Evolutionary conservation across 2,888 invertebrate species (phyloP).

Genomic region (Coleophora deauratella): DNA sequence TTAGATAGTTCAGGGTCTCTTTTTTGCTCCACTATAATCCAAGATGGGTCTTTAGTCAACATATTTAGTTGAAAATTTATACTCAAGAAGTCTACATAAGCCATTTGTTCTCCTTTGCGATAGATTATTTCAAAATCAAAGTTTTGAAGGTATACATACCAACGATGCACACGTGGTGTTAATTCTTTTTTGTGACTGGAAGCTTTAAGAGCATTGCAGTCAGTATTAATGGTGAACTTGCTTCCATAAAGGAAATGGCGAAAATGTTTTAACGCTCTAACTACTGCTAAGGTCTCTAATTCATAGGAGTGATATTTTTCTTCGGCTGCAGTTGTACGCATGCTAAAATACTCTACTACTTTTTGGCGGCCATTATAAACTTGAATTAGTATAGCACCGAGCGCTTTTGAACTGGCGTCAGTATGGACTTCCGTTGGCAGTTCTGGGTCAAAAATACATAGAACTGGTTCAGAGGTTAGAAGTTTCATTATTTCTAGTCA

Average conservation of each 20-base stretch:
- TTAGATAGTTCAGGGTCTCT: too few relatives aligned
- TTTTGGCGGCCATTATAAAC: constrained; percentile 2
- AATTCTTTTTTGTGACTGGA: constrained; percentile 9
- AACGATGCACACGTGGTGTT: constrained; percentile 11
- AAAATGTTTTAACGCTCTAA: constrained; percentile 5
- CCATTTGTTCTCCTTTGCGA: constrained; percentile 11
- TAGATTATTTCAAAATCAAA: constrained; percentile 16
- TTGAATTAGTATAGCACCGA: constrained; percentile 16
- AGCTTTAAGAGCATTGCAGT: constrained; percentile 12
- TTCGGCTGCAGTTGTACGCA: constrained; percentile 11
- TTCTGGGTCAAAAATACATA: constrained; percentile 14
- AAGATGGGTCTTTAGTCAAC: too few relatives aligned
- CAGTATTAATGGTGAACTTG: constrained; percentile 7
- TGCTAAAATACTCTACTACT: constrained; percentile 10
- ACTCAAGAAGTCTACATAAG: constrained; percentile 19
- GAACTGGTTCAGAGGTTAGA: constrained; percentile 12
- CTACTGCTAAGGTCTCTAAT: constrained; percentile 16
- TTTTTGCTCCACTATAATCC: too few relatives aligned
- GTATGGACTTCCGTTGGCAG: constrained; percentile 12
- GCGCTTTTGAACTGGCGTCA: constrained; percentile 8
- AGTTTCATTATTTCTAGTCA: constrained; percentile 9
- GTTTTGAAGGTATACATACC: constrained; percentile 13
- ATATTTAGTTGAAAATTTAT: too few relatives aligned
- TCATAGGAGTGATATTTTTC: constrained; percentile 16
- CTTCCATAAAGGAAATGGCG: constrained; percentile 10